Evolutionary conservation across 2,797 vertebrate genomes (phyloP).

Genomic region (Ctenopoma kingsleyae): DNA sequence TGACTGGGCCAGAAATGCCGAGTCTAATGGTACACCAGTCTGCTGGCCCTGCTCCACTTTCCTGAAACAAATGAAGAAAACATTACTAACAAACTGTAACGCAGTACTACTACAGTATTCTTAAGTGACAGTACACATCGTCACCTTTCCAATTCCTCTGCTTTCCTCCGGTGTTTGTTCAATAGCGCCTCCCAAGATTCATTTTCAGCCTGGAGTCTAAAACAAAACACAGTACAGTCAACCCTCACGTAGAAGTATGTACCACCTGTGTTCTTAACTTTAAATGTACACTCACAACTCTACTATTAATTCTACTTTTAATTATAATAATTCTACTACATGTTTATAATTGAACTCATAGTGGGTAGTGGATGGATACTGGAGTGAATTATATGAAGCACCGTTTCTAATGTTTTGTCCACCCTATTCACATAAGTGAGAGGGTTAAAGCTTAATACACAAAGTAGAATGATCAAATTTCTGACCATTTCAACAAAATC

Average conservation of each 20-base stretch:
- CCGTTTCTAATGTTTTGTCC: too few species aligned
- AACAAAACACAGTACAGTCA: conserved; percentile 37
- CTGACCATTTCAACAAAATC: too few species aligned
- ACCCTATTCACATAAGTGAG: too few species aligned
- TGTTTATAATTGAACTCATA: too few species aligned
- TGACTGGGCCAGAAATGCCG: conserved; percentile 70
- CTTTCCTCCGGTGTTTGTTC: conserved; percentile 79
- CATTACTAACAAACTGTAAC: neutral
- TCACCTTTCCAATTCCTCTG: conserved; percentile 82
- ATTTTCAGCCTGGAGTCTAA: conserved; percentile 83
- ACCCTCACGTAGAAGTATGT: neutral
- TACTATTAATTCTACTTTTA: too few species aligned
- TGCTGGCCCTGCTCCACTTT: conserved; percentile 74
- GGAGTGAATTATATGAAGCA: too few species aligned
- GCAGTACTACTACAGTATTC: neutral
- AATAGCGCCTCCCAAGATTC: conserved; percentile 83
- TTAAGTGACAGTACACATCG: conserved; percentile 6
- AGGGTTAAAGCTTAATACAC: too few species aligned
- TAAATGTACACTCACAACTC: neutral
- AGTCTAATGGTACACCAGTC: conserved; percentile 64
- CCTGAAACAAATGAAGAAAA: conserved; percentile 61
- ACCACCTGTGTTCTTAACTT: neutral
- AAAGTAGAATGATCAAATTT: too few species aligned
- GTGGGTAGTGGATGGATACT: too few species aligned
- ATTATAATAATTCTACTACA: too few species aligned